phyloP scores from a whole-genome alignment of 2,113 vertebrate genomes.

The Semnopithecus entellus region DNA sequence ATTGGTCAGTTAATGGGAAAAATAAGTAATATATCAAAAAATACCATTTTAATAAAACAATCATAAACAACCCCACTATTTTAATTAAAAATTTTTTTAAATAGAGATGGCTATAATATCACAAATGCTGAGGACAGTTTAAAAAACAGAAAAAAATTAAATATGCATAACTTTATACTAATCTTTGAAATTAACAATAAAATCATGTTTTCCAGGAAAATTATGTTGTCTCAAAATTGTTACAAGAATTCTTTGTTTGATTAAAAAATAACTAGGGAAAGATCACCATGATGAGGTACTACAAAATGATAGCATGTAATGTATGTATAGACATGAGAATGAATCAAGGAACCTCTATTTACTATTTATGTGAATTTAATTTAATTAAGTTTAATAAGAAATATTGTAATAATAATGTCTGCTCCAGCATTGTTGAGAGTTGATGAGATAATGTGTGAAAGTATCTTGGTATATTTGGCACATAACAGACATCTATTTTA shows the following conservation, averaged over 20 bases:
- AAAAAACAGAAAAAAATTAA: not conserved
- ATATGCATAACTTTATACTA: not conserved
- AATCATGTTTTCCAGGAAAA: not conserved
- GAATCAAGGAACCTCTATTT: not conserved
- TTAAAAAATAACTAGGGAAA: not conserved
- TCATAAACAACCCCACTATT: not conserved
- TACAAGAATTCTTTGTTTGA: not conserved
- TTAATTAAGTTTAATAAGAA: not conserved
- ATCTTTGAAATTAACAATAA: not conserved
- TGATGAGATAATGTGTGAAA: slow-evolving; percentile 19
- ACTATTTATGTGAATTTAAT: not conserved
- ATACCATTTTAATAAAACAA: not conserved
- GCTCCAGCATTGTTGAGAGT: not conserved
- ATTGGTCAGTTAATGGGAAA: not conserved
- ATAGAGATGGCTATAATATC: not conserved
- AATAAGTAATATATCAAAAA: not conserved
- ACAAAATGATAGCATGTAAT: not conserved
- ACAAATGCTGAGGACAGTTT: not conserved
- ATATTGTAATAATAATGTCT: not conserved
- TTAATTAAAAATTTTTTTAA: not conserved
- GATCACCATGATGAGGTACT: not conserved
- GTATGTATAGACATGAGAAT: not conserved
- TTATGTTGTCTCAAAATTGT: not conserved
- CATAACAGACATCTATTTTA: slow-evolving; percentile 23
- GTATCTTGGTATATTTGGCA: slow-evolving; percentile 4